These are phyloP conservation scores for Craterocephalus amniculus DNA, from an alignment of 2,797 vertebrate genomes.

Conservation along the genomic window DNA sequence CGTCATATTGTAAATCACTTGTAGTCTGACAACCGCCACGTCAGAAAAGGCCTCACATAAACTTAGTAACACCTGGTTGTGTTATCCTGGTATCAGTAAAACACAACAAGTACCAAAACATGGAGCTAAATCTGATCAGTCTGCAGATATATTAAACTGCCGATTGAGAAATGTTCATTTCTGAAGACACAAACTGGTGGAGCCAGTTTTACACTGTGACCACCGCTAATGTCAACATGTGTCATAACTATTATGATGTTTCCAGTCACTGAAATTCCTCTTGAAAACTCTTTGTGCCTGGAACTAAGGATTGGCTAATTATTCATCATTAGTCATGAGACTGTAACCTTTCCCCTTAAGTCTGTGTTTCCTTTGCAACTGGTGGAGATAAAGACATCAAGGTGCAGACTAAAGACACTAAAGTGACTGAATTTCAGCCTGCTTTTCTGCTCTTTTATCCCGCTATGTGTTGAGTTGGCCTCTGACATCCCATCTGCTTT, in stretches of 20 bases:
- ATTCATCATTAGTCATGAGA: conserved; percentile 44
- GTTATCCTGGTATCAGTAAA: neutral
- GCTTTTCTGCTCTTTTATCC: neutral
- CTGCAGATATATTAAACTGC: neutral
- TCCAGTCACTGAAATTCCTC: conserved; percentile 4
- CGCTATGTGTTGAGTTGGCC: conserved; percentile 8
- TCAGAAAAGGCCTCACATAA: neutral
- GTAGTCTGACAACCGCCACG: neutral
- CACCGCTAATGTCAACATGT: conserved; percentile 45
- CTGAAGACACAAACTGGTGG: conserved; percentile 37
- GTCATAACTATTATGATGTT: conserved; percentile 24
- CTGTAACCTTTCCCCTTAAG: conserved; percentile 9
- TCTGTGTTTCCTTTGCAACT: neutral
- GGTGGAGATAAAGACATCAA: neutral
- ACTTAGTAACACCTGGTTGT: neutral
- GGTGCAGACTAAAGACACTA: neutral
- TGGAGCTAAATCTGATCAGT: neutral
- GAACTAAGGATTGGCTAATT: conserved; percentile 32
- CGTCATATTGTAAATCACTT: neutral
- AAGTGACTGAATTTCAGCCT: neutral
- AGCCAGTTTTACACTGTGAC: conserved; percentile 46
- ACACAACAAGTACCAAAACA: neutral
- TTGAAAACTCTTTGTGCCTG: neutral
- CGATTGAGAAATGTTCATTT: conserved; percentile 28
- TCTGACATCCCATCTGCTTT: conserved; percentile 9